Conservation (phyloP, 2,888 invertebrate species). For the Lycia hirtaria region DNA sequence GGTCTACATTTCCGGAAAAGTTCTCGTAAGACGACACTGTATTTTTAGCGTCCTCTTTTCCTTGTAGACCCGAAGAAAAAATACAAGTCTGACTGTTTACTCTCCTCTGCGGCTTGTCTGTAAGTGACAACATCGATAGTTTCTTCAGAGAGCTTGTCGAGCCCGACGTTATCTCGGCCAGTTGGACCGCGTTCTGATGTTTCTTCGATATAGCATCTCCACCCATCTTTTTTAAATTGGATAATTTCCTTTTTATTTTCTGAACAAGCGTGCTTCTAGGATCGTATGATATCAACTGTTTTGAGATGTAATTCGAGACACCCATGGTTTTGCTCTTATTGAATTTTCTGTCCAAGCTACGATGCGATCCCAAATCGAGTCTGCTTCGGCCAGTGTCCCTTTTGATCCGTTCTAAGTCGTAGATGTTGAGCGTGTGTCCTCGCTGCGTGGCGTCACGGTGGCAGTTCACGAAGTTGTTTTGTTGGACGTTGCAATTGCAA, state of each 20-base stretch:
- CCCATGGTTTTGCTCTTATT: conserved; percentile 78
- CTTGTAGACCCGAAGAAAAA: conserved; percentile 70
- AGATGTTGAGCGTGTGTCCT: conserved; percentile 76
- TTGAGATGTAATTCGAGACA: conserved; percentile 80
- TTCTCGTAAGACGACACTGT: conserved; percentile 76
- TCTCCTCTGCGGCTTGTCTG: conserved; percentile 75
- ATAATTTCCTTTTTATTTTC: conserved; percentile 81
- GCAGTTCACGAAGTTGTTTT: conserved; percentile 75
- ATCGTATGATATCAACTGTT: conserved; percentile 80
- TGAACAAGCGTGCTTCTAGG: conserved; percentile 79
- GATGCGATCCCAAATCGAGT: conserved; percentile 70
- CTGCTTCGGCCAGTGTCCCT: conserved; percentile 70
- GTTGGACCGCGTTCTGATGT: conserved; percentile 79
- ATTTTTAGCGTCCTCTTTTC: conserved; percentile 72
- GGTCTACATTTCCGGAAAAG: conserved; percentile 81
- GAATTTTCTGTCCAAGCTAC: conserved; percentile 79
- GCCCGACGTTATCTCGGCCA: conserved; percentile 78
- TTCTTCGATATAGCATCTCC: conserved; percentile 79
- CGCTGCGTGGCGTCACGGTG: conserved; percentile 68
- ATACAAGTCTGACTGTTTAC: conserved; percentile 78
- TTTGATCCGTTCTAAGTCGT: conserved; percentile 78
- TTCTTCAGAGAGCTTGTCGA: conserved; percentile 78
- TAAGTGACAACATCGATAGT: conserved; percentile 77
- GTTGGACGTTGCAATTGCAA: conserved; percentile 79
- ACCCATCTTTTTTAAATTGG: conserved; percentile 80